Conservation (phyloP, 2,113 vertebrate species). For the Triplophysa rosa region DNA sequence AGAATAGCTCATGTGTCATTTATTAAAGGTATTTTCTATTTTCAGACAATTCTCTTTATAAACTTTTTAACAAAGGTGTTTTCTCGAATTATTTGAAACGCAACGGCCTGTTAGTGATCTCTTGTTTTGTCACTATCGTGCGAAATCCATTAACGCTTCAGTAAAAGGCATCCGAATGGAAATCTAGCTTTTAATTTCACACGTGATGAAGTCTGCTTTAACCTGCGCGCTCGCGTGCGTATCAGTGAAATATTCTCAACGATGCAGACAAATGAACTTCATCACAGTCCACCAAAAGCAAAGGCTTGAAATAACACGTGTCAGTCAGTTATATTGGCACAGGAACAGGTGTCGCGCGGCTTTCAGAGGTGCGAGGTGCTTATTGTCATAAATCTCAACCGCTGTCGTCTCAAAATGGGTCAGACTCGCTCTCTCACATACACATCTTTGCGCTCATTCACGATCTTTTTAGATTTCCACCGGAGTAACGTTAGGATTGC, state of each 20-base stretch:
- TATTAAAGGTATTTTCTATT: no score
- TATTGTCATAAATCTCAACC: conserved; percentile 20
- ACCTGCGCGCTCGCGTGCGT: neutral
- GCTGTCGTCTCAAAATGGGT: conserved; percentile 34
- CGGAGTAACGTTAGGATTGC: neutral
- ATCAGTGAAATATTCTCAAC: neutral
- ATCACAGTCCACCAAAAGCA: neutral
- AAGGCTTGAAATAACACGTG: neutral
- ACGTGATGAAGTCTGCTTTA: neutral
- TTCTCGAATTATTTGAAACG: neutral
- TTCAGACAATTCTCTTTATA: neutral
- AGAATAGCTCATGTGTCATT: no score
- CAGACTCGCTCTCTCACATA: conserved; percentile 23
- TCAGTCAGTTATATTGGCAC: neutral
- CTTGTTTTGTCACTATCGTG: neutral
- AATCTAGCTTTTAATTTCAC: neutral
- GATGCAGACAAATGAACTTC: neutral
- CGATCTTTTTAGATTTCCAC: conserved; percentile 23
- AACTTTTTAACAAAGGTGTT: neutral
- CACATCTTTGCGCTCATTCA: conserved; percentile 52
- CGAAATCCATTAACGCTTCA: neutral
- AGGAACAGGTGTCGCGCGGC: conserved; percentile 20
- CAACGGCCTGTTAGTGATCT: neutral
- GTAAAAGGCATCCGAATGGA: neutral
- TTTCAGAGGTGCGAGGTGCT: conserved; percentile 9